phyloP scores from a whole-genome alignment of 2,113 vertebrate genomes.

The Nematolebias whitei region DNA sequence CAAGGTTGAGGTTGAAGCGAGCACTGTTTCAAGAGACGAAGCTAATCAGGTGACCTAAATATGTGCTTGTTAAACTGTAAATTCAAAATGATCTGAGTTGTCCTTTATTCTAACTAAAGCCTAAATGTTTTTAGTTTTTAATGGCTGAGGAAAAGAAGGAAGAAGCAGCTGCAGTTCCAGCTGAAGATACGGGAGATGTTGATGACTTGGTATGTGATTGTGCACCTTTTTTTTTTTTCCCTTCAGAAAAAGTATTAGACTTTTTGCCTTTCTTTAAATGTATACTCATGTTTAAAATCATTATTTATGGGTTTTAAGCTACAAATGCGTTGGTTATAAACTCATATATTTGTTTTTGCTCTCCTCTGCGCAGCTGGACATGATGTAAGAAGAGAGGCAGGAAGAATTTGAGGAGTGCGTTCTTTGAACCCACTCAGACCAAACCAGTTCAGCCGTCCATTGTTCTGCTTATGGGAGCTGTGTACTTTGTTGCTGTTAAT shows the following conservation, averaged over 20 bases:
- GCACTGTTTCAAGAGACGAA: conserved; percentile 83
- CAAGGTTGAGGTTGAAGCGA: conserved; percentile 86
- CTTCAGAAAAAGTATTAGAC: background rate
- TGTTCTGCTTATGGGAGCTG: conserved; percentile 27
- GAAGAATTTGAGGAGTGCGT: conserved; percentile 53
- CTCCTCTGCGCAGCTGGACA: conserved; percentile 88
- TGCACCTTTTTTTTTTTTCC: background rate
- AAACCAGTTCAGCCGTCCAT: conserved; percentile 44
- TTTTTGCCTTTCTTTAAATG: conserved; percentile 12
- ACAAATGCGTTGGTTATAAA: conserved; percentile 16
- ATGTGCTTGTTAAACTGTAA: background rate
- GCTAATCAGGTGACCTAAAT: conserved; percentile 85
- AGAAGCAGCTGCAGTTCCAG: conserved; percentile 50
- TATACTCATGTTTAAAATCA: background rate
- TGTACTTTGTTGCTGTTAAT: background rate
- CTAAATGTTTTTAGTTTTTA: conserved; percentile 83
- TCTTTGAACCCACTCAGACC: conserved; percentile 28
- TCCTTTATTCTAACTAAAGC: conserved; percentile 10
- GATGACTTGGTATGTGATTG: conserved; percentile 89
- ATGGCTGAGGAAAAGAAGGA: conserved; percentile 76
- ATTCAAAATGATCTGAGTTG: conserved; percentile 3
- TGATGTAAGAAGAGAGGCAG: conserved; percentile 83
- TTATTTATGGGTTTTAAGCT: background rate
- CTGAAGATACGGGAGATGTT: conserved; percentile 87
- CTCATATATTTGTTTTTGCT: background rate